phyloP scores from a whole-genome alignment of 2,113 vertebrate species.

The Nannobrachium achirus region DNA sequence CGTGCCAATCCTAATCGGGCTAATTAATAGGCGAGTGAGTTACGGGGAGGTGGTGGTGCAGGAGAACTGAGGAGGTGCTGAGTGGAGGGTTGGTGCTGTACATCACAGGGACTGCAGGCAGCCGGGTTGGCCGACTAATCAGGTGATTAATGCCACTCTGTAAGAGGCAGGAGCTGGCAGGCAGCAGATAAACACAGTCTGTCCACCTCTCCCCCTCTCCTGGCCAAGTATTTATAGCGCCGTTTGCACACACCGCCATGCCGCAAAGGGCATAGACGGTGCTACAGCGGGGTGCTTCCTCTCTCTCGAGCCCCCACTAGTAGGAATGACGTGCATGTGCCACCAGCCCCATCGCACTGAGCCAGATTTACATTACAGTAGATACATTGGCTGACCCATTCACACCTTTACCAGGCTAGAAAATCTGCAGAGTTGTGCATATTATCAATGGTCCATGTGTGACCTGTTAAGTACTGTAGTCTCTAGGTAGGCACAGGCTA shows the following conservation, averaged over 20 bases:
- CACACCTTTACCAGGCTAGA: no score
- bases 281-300: no score
- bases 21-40: slow-evolving; percentile 58
- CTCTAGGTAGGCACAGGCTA: no score
- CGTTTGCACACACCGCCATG: slow-evolving; percentile 29
- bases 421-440: no score
- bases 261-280: no score
- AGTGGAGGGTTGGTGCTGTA: slow-evolving; percentile 51
- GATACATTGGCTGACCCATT: no score
- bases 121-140: slow-evolving; percentile 65
- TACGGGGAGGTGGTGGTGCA: slow-evolving; percentile 13
- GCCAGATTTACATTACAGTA: no score
- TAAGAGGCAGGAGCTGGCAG: slow-evolving; percentile 69
- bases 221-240: slow-evolving; percentile 69
- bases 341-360: no score
- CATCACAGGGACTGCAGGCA: slow-evolving; percentile 58
- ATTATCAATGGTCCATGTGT: no score
- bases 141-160: slow-evolving; percentile 76
- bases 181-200: slow-evolving; percentile 74
- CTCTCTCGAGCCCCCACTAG: no score
- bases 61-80: slow-evolving; percentile 44
- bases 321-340: no score
- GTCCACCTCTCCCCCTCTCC: slow-evolving; percentile 49
- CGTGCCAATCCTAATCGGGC: slow-evolving; percentile 26
- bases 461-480: no score